phyloP scores from a whole-genome alignment of 2,797 vertebrate species.

The Rhinatrema bivittatum region DNA sequence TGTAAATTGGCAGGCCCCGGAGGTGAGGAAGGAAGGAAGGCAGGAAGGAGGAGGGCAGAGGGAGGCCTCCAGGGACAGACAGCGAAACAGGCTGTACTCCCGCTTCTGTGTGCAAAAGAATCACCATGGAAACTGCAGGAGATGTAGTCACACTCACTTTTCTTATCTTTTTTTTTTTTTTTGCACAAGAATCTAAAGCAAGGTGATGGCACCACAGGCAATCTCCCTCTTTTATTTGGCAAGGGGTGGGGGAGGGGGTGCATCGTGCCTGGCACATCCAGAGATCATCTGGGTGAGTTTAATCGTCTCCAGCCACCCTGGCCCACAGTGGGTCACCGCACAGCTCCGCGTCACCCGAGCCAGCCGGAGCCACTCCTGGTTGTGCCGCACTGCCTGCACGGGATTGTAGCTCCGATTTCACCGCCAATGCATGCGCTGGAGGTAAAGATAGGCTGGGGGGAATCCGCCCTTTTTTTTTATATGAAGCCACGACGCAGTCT shows the following conservation, averaged over 20 bases:
- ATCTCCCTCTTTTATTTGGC: not conserved
- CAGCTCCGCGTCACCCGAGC: not conserved
- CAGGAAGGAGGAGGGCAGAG: not conserved
- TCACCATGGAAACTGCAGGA: constrained; percentile 23
- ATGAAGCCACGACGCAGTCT: no score
- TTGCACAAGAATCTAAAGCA: no score
- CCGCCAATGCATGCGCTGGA: no score
- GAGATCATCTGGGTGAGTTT: no score
- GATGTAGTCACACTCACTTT: not conserved
- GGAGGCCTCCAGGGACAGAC: not conserved
- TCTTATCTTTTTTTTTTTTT: not conserved
- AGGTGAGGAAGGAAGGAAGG: no score
- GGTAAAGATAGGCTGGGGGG: no score
- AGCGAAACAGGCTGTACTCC: not conserved
- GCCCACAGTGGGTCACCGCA: not conserved
- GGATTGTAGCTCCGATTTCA: no score
- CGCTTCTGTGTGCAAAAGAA: constrained; percentile 5
- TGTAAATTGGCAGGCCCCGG: not conserved
- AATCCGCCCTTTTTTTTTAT: no score
- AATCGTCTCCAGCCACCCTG: not conserved
- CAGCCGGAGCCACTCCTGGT: not conserved
- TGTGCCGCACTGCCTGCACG: no score
- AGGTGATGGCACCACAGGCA: no score
- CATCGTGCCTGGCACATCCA: no score
- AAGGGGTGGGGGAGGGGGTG: not conserved